Conservation (phyloP, 2,797 vertebrate species). For the Loris lydekkerianus region DNA sequence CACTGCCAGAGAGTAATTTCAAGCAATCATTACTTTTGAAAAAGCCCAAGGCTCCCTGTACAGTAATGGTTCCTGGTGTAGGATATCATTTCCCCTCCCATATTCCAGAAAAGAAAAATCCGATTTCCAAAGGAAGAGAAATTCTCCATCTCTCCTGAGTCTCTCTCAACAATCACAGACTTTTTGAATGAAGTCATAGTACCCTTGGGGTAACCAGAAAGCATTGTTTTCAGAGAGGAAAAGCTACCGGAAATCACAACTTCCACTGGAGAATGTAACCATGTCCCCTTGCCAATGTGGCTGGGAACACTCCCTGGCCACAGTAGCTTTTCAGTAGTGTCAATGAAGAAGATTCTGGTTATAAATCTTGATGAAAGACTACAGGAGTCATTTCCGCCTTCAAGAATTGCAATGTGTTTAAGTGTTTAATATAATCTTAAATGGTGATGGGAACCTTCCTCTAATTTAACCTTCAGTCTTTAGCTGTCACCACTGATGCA, state of each 20-base stretch:
- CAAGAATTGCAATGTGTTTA: constrained; percentile 62
- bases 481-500: constrained; percentile 67
- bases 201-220: constrained; percentile 77
- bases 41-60: neutral
- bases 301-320: constrained; percentile 83
- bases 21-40: neutral
- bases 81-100: neutral
- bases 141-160: neutral
- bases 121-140: constrained; percentile 36
- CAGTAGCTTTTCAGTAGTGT: constrained; percentile 81
- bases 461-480: constrained; percentile 62
- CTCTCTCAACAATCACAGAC: neutral
- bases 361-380: constrained; percentile 86
- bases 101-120: neutral
- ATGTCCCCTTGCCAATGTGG: constrained; percentile 78
- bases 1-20: neutral
- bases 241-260: constrained; percentile 85
- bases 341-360: constrained; percentile 85
- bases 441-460: constrained; percentile 48
- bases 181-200: constrained; percentile 39
- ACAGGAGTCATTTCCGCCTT: constrained; percentile 81
- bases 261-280: constrained; percentile 83
- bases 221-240: constrained; percentile 81
- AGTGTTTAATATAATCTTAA: constrained; percentile 81
- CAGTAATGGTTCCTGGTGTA: neutral